Evolutionary conservation across 2,113 vertebrate species (phyloP).

Genomic region (Sisor rabdophorus): DNA sequence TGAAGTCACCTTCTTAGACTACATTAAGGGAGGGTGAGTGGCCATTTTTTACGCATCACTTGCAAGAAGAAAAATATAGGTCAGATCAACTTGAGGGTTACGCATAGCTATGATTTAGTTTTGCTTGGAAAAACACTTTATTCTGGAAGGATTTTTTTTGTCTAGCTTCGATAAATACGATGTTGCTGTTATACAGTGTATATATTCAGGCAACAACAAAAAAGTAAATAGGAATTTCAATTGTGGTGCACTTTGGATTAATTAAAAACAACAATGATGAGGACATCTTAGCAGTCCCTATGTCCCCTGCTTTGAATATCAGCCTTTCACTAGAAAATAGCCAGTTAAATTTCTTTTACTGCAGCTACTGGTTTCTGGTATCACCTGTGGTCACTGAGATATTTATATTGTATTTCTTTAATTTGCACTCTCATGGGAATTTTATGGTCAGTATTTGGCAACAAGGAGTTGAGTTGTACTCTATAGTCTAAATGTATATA

Average conservation of each 20-base stretch:
- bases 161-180: slow-evolving; percentile 3
- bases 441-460: background rate
- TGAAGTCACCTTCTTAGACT: slow-evolving; percentile 98
- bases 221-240: slow-evolving; percentile 11
- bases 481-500: background rate
- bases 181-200: background rate
- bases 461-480: background rate
- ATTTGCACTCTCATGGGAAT: too few relatives aligned
- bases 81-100: background rate
- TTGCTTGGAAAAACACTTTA: slow-evolving; percentile 2
- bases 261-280: too few relatives aligned
- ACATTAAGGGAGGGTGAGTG: slow-evolving; percentile 96
- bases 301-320: too few relatives aligned
- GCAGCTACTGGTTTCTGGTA: too few relatives aligned
- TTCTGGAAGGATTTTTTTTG: slow-evolving; percentile 1
- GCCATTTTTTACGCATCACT: slow-evolving; percentile 1
- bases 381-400: too few relatives aligned
- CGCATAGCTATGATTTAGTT: background rate
- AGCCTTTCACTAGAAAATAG: too few relatives aligned
- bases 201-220: slow-evolving; percentile 4
- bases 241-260: background rate
- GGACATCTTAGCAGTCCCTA: too few relatives aligned
- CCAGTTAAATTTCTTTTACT: too few relatives aligned
- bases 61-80: background rate
- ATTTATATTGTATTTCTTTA: too few relatives aligned